Conservation (phyloP, 2,113 vertebrate genomes). For the Eurystomus gularis region DNA sequence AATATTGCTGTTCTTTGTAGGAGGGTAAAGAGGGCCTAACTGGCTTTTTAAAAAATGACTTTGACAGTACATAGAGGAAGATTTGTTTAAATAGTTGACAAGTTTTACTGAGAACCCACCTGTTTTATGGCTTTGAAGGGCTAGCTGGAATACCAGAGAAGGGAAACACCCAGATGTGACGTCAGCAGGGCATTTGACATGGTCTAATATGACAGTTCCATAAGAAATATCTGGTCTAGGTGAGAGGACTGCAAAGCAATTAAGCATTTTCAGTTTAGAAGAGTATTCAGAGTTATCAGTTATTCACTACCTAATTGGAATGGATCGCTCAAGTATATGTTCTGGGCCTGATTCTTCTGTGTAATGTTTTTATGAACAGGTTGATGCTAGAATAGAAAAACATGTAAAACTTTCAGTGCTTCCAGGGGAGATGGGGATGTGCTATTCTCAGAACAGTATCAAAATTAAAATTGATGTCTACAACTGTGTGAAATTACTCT, state of each 20-base stretch:
- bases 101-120: neutral
- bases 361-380: neutral
- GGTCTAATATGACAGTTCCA: neutral
- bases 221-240: neutral
- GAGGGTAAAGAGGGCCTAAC: neutral
- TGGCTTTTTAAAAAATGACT: neutral
- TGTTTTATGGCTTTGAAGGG: neutral
- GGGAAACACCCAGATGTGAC: neutral
- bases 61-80: neutral
- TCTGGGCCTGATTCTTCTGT: neutral
- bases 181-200: neutral
- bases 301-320: neutral
- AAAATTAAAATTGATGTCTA: neutral
- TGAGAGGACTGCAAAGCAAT: neutral
- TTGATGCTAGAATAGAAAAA: neutral
- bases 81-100: neutral
- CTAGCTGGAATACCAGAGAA: neutral
- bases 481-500: neutral
- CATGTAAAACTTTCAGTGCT: neutral
- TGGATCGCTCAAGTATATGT: neutral
- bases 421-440: neutral
- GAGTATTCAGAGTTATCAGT: neutral
- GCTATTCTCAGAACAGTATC: neutral
- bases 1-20: neutral
- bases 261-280: neutral